These are phyloP conservation scores for Diorhabda elongata DNA, from an alignment of 1,140 invertebrate species.

Conservation along the genomic window DNA sequence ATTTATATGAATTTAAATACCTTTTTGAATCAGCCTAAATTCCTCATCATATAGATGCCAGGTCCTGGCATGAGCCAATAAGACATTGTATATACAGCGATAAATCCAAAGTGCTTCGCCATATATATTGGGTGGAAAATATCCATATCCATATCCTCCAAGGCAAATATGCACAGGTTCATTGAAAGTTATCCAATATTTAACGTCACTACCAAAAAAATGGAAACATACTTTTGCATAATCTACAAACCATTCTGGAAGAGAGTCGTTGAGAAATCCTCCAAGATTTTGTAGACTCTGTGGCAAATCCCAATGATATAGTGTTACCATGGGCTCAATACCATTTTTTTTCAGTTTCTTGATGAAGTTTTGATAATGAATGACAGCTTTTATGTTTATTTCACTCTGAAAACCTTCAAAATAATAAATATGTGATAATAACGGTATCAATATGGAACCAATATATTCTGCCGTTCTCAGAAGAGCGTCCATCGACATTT, in stretches of 20 bases:
- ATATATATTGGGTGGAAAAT: conserved; percentile 28
- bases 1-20: conserved; percentile 16
- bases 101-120: conserved; percentile 33
- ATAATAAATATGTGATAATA: no score
- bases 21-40: conserved; percentile 30
- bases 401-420: no score
- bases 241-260: conserved; percentile 37
- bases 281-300: conserved; percentile 39
- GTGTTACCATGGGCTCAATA: conserved; percentile 48
- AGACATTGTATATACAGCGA: conserved; percentile 31
- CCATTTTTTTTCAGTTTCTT: conserved; percentile 7
- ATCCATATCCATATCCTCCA: conserved; percentile 28
- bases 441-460: no score
- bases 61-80: conserved; percentile 33
- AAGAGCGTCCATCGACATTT: no score
- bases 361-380: conserved; percentile 9
- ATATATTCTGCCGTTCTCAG: no score
- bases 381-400: not conserved
- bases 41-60: conserved; percentile 36
- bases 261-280: conserved; percentile 36
- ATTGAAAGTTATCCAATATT: conserved; percentile 53
- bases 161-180: conserved; percentile 46
- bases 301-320: conserved; percentile 44
- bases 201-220: conserved; percentile 37
- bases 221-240: conserved; percentile 35